A percentile compares a stretch with the other conserved stretches of the same genome.
These are phyloP conservation scores for Atta texana DNA, from an alignment of 1,140 invertebrate species.

Conservation along the genomic window DNA sequence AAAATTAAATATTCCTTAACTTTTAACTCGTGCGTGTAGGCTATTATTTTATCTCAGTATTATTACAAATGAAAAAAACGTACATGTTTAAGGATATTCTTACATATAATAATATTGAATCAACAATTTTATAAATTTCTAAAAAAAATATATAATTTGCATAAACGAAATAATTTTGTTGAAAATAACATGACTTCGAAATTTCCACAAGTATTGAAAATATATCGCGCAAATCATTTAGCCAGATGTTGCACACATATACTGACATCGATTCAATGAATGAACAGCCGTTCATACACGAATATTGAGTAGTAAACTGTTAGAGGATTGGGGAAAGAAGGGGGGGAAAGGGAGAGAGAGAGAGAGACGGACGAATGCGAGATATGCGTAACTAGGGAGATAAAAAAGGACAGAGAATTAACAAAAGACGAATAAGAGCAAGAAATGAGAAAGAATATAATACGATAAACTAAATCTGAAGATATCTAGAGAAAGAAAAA, in stretches of 20 bases:
- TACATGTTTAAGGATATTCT: not conserved
- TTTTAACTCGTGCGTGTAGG: not conserved
- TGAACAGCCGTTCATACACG: slow-evolving; percentile 76
- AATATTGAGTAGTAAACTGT: slow-evolving; percentile 62
- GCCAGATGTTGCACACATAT: slow-evolving; percentile 73
- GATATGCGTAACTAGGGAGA: not conserved
- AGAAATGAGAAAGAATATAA: not conserved
- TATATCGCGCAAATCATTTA: slow-evolving; percentile 46
- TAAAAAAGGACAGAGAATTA: not conserved
- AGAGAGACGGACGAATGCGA: not conserved
- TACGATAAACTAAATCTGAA: not conserved
- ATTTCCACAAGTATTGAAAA: slow-evolving; percentile 41
- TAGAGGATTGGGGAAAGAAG: not conserved
- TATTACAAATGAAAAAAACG: not conserved
- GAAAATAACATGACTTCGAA: not conserved
- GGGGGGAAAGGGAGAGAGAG: not conserved
- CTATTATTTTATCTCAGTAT: not conserved
- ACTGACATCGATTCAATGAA: slow-evolving; percentile 80
- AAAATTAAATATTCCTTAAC: slow-evolving; percentile 3
- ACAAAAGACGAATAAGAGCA: not conserved
- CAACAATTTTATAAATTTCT: not conserved
- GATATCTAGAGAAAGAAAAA: not conserved
- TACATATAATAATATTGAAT: not conserved
- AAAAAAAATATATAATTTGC: not conserved
- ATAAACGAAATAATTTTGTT: not conserved